Evolutionary conservation across 1,140 invertebrate genomes (phyloP).

Genomic region (Trissolcus basalis): DNA sequence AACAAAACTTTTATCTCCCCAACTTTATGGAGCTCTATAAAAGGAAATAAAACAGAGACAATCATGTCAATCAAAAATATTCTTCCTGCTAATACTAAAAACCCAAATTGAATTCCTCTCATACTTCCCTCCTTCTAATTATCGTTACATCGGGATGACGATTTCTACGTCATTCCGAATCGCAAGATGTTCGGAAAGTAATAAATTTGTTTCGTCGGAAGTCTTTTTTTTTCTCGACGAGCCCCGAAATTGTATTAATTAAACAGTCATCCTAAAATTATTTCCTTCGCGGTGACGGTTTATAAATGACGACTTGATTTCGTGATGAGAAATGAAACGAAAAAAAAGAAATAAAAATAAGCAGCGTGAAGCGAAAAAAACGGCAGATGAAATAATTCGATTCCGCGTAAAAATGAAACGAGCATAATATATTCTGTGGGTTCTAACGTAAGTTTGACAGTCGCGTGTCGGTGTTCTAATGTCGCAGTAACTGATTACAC

Average conservation of each 20-base stretch:
- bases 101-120: conserved; percentile 19
- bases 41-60: background rate
- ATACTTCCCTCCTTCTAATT: conserved; percentile 28
- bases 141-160: conserved; percentile 28
- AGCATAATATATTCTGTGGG: conserved; percentile 41
- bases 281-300: conserved; percentile 18
- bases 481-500: conserved; percentile 62
- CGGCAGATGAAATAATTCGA: conserved; percentile 29
- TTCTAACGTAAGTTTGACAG: conserved; percentile 43
- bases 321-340: conserved; percentile 10
- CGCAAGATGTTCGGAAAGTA: conserved; percentile 14
- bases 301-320: conserved; percentile 44
- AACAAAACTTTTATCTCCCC: too few species aligned
- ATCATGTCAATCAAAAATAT: background rate
- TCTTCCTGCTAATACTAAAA: background rate
- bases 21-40: too few species aligned
- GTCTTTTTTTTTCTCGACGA: conserved; percentile 20
- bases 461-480: conserved; percentile 64
- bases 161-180: conserved; percentile 31
- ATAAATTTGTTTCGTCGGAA: conserved; percentile 29
- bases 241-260: conserved; percentile 35
- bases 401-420: conserved; percentile 38
- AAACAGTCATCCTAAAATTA: conserved; percentile 38
- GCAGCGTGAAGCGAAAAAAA: conserved; percentile 15
- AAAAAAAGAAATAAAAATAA: background rate